Base-by-base conservation (phyloP, 2,797 vertebrate species). In the Oreonectes daqikongensis region DNA sequence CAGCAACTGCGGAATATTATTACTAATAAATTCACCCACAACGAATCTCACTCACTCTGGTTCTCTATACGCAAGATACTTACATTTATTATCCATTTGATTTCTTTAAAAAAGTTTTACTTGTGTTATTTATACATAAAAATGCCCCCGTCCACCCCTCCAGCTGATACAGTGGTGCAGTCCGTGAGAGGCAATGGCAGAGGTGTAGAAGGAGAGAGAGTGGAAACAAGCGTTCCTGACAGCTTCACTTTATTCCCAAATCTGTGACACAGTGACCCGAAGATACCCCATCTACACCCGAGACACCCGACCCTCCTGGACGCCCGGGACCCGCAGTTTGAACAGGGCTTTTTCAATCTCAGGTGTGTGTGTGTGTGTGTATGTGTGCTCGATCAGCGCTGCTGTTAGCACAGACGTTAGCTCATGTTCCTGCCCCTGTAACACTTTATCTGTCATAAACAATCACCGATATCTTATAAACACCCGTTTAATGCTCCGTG, bases 141-240 rank as follows among this genome's bases (percentile, higher is more conserved):
- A 18, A 2, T 5, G 1, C 12, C 38, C 24, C 5, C 28, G 4
- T n/a, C 4, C 14, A 68, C 82, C 87, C 86, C 84, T 85, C 81
- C 79, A 86, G 83, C 86, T 81, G 77, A 81, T 59, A 32, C 30
- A 79, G 81, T 92, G 86, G 90, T 85, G 82, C 72, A 68, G 73
- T 79, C 93, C 87, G 69, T 77, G 82, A 87, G 85, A 85, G 74
- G 77, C 85, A 85, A 88, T 88, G 88, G 85, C 86, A 90, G 90
- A 89, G 86, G 90, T 90, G 90, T 90, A 84, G 75, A 53, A 46
- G 35, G 75, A 90, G 89, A 91, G 89, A 91, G 90, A 91, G 90
- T 88, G 87, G 87, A 88, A 87, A 88, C 90, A 87, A 91, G 85
- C 87, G 77, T 75, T 90, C 87, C 88, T 94, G 91, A 93, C 93